These are phyloP conservation scores for Anniella stebbinsi DNA, from an alignment of 2,797 vertebrate genomes.

Conservation along the genomic window DNA sequence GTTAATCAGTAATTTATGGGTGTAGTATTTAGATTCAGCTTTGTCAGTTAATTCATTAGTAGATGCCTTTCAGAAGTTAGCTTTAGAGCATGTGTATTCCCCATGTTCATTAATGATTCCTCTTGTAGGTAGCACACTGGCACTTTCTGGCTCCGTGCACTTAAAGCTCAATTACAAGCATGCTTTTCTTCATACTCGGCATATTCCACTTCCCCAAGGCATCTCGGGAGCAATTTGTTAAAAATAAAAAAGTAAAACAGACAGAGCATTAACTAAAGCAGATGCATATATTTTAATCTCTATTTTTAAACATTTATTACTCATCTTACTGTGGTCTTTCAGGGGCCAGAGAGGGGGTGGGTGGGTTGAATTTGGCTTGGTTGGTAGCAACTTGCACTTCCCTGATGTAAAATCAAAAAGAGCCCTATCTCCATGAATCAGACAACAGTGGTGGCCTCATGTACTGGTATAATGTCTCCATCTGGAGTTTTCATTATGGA, in stretches of 20 bases:
- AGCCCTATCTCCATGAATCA: not conserved
- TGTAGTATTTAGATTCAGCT: conserved; percentile 48
- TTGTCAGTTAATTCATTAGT: conserved; percentile 60
- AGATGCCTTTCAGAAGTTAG: conserved; percentile 49
- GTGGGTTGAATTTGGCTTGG: not conserved
- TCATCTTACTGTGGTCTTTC: conserved; percentile 18
- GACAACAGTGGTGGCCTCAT: not conserved
- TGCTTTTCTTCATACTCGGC: conserved; percentile 57
- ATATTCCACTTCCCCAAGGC: conserved; percentile 64
- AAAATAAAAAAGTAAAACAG: not conserved
- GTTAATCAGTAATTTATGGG: conserved; percentile 58
- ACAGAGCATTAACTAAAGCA: conserved; percentile 61
- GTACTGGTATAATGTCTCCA: not conserved
- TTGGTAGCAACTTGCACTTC: not conserved
- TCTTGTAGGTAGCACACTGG: conserved; percentile 56
- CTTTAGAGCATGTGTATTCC: conserved; percentile 64
- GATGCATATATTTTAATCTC: conserved; percentile 30
- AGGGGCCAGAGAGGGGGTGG: not conserved
- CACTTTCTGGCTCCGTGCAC: conserved; percentile 42
- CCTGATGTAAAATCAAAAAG: not conserved
- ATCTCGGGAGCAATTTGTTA: conserved; percentile 43
- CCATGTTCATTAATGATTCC: conserved; percentile 69
- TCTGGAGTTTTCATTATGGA: not conserved
- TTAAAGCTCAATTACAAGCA: conserved; percentile 65
- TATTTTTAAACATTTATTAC: conserved; percentile 9